Evolutionary conservation across 2,797 vertebrate species (phyloP), one percentile per base, ranked within the genome.

Genomic region (Cryptoblepharus egeriae): DNA sequence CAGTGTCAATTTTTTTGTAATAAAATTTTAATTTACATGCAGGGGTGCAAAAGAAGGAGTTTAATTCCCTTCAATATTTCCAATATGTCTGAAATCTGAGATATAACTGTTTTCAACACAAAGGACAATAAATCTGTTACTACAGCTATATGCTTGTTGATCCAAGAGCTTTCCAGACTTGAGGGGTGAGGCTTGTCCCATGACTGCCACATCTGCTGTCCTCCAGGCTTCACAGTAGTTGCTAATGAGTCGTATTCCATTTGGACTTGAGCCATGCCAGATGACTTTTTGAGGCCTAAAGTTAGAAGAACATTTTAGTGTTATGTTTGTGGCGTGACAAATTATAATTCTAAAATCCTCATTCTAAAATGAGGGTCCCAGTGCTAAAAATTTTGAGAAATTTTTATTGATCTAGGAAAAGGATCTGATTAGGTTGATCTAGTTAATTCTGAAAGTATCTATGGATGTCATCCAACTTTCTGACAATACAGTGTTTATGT

Each of bases 91-190:
- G 28, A 90, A 91, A 63, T 97, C 94, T 4, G 95, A 95, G 77
- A 98, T 94, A 75, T 97, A 98, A 79, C 98, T 98, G 95, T 99
- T 99, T 95, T 99, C 98, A 4, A 99, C 97, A 88, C 98, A 99
- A n/a, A 99, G 96, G 77, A 99, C 95, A 39, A 99, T 96, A 82
- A 97, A 97, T 86, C 95, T 95, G 85, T 97, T 97, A 77, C 96
- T 97, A 67, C 98, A 99, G 96, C 97, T 98, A 4, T 97, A 96
- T 0, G 96, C 94, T 88, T 97, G 96, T 92, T 99, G 98, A 87
- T 96, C 97, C 89, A 99, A 96, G 77, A 99, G 95, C 74, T 94
- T 96, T 55, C 98, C 98, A 0, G 94, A 96, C 87, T 93, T 94
- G 92, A 99, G 96, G 0, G 95, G 96, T 0, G 98, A 98, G 1